A percentile compares a stretch with the other conserved stretches of the same genome.
Conservation (phyloP, 2,797 vertebrate genomes). For the Momotus momota region DNA sequence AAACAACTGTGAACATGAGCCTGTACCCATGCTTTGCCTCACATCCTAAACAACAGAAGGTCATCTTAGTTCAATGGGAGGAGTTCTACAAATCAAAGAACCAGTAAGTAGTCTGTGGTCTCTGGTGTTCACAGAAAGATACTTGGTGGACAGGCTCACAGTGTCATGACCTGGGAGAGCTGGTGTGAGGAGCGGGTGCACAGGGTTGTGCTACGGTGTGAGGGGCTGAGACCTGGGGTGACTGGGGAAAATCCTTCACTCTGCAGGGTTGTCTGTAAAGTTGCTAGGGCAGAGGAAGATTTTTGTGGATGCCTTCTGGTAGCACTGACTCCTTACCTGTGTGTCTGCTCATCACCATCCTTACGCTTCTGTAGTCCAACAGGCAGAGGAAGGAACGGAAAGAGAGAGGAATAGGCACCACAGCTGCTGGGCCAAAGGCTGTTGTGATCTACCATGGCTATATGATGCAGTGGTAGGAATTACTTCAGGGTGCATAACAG, state of each 20-base stretch:
- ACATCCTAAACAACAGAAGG: not conserved
- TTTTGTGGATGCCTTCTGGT: not conserved
- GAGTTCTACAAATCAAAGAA: not conserved
- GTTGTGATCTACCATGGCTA: accelerated
- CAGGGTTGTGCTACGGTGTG: no score
- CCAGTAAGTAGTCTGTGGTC: accelerated
- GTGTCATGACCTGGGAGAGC: not conserved
- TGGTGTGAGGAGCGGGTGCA: accelerated
- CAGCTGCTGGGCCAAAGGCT: not conserved
- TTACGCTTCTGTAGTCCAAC: not conserved
- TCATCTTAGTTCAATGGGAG: not conserved
- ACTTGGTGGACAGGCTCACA: not conserved
- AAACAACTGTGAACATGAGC: not conserved
- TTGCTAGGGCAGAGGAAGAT: not conserved
- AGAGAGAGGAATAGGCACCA: not conserved
- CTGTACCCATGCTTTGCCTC: not conserved
- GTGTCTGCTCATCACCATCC: not conserved
- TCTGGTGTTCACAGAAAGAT: not conserved
- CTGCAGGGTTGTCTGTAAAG: not conserved
- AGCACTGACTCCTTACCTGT: not conserved
- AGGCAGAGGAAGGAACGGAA: not conserved
- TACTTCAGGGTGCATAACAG: not conserved
- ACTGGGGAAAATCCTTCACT: not conserved
- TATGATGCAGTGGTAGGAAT: not conserved
- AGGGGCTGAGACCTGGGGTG: not conserved